These are phyloP conservation scores for Pterocles burchelli DNA, from an alignment of 2,113 vertebrate genomes.

Conservation along the genomic window DNA sequence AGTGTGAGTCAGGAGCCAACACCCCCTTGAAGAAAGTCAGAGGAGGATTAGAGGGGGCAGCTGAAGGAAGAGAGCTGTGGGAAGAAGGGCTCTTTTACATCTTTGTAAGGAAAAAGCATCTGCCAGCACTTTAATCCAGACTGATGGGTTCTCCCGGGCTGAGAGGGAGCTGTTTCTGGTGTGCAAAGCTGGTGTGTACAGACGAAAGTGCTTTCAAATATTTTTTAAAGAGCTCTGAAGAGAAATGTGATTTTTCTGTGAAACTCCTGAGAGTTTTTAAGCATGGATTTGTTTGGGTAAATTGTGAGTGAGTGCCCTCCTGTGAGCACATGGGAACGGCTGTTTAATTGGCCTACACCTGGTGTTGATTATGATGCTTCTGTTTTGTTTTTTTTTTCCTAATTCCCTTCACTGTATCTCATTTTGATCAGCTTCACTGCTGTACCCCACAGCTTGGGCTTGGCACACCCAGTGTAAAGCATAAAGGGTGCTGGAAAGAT, in stretches of 20 bases:
- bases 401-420: slow-evolving; percentile 32
- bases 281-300: slow-evolving; percentile 61
- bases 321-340: slow-evolving; percentile 25
- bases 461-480: background rate
- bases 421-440: background rate
- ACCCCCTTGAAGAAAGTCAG: background rate
- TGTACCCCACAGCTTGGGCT: background rate
- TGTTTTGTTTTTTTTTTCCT: background rate
- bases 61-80: background rate
- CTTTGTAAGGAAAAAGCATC: background rate
- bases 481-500: background rate
- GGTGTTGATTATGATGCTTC: slow-evolving; percentile 53
- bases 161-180: background rate
- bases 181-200: slow-evolving; percentile 23
- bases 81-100: background rate
- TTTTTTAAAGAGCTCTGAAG: slow-evolving; percentile 58
- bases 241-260: slow-evolving; percentile 49
- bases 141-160: background rate
- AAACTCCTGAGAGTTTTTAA: slow-evolving; percentile 66
- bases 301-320: slow-evolving; percentile 64
- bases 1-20: background rate
- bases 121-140: slow-evolving; percentile 4
- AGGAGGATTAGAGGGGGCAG: background rate
- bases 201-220: slow-evolving; percentile 2
- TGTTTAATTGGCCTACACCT: slow-evolving; percentile 70